Evolutionary conservation across 2,797 vertebrate species (phyloP).

Genomic region (Hydrolagus colliei): DNA sequence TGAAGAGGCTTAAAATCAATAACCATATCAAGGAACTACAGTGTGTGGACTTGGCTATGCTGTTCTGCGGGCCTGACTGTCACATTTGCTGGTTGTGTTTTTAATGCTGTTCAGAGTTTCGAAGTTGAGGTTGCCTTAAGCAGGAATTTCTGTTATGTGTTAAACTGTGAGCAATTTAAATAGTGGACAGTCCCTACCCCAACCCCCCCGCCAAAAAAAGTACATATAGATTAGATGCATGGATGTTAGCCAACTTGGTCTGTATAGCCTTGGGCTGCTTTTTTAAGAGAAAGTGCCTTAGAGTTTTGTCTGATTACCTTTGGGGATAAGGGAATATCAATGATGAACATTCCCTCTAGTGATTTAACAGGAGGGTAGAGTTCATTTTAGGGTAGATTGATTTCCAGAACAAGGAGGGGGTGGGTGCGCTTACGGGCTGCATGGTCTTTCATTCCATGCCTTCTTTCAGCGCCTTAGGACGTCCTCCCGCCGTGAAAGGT

Average conservation of each 20-base stretch:
- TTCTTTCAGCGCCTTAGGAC: too few relatives aligned
- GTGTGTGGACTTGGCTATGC: neutral
- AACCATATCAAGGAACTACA: neutral
- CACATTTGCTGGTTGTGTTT: neutral
- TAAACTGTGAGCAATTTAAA: neutral
- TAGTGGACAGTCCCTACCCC: neutral
- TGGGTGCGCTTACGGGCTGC: too few relatives aligned
- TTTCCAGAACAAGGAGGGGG: neutral
- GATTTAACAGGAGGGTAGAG: too few relatives aligned
- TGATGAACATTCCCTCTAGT: neutral
- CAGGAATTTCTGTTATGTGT: neutral
- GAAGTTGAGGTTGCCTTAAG: neutral
- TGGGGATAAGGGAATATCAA: neutral
- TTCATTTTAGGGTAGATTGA: neutral
- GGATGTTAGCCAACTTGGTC: neutral
- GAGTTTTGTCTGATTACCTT: neutral
- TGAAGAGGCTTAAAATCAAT: neutral
- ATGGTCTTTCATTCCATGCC: neutral
- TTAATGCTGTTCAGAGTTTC: neutral
- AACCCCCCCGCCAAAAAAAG: neutral
- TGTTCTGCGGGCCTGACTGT: neutral
- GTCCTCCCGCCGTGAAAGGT: too few relatives aligned
- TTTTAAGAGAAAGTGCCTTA: neutral
- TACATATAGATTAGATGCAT: neutral
- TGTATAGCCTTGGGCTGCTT: neutral